phyloP scores from a whole-genome alignment of 2,113 vertebrate species.

The Alouatta palliata region DNA sequence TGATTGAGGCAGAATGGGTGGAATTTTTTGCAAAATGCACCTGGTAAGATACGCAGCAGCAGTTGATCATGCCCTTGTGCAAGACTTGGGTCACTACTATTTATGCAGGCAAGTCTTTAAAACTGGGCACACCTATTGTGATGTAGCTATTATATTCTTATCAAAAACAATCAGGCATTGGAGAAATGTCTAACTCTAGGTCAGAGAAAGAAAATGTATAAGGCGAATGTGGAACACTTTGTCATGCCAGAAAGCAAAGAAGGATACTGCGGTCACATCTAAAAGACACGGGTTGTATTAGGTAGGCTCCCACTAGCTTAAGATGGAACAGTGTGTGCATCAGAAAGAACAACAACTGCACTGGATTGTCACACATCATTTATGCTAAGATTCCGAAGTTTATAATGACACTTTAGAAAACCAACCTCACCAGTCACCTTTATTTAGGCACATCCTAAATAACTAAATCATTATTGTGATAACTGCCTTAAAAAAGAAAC shows the following conservation, averaged over 20 bases:
- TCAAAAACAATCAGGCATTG: background rate
- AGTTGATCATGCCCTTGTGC: accelerated
- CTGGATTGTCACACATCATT: background rate
- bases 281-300: background rate
- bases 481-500: background rate
- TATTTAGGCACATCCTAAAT: background rate
- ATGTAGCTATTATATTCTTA: background rate
- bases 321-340: background rate
- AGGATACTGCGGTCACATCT: background rate
- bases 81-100: background rate
- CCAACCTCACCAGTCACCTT: background rate
- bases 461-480: background rate
- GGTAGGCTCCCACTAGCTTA: background rate
- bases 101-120: background rate
- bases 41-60: background rate
- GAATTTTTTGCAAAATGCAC: background rate
- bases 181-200: background rate
- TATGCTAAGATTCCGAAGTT: background rate
- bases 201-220: background rate
- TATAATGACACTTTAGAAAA: background rate
- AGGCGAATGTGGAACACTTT: background rate
- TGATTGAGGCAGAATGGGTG: no score
- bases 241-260: background rate
- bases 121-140: background rate
- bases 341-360: background rate